Evolutionary conservation across 2,797 vertebrate genomes (phyloP), one percentile per base, ranked within the genome.

Genomic region (Champsocephalus esox): DNA sequence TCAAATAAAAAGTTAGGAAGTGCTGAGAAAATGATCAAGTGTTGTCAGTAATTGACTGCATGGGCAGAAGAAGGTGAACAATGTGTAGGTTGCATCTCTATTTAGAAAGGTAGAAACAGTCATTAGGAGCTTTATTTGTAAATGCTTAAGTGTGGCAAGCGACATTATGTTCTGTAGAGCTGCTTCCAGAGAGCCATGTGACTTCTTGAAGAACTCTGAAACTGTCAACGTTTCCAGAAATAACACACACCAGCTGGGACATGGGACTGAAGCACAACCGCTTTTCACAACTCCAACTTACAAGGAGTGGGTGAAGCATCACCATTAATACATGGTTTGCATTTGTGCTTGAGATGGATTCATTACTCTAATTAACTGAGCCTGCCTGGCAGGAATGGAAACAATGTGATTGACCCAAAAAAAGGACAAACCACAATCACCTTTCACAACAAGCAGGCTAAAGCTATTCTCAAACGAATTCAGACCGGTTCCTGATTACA

Each of bases 191-290:
- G 83, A 92, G 90, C 80, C 88, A 87, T 82, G 66, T 66, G 75
- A 88, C 86, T 91, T 89, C 78, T 88, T 88, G 87, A 93, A 93
- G 87, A 89, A 80, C 89, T 93, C 90, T 90, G 89, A 91, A 93
- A 92, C 89, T 65, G 49, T 87, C 82, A 75, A 84, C 88, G 88
- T 92, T 92, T 92, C 89, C 85, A 90, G 84, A 86, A 88, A 87
- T 87, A 92, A 93, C 88, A 90, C 83, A 85, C 79, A 87, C 74
- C 87, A 91, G 87, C 89, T 91, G 91, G 87, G 91, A 92, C 89
- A 82, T 80, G 85, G 69, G 87, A 92, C 89, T 88, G 89, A 92
- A 92, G 90, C 87, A 81, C 50, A 82, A 87, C 59, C 61, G 81
- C 70, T 85, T 73, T 73, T 81, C 73, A 77, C 64, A 77, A 73